phyloP scores from a whole-genome alignment of 2,113 vertebrate species.

The Nerophis ophidion region DNA sequence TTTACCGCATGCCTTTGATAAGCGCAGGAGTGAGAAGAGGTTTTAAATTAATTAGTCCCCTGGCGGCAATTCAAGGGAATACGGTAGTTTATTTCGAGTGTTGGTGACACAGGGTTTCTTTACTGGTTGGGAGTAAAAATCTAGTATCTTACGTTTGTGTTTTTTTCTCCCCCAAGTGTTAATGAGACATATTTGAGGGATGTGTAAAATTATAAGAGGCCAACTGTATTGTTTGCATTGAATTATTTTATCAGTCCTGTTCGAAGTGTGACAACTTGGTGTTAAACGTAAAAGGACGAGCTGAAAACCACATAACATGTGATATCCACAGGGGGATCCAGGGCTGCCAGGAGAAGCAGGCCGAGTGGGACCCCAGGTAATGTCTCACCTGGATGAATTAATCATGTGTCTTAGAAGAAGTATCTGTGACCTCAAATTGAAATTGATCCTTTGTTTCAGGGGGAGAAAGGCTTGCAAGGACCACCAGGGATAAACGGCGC shows the following conservation, averaged over 20 bases:
- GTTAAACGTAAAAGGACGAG: background rate
- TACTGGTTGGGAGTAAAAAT: background rate
- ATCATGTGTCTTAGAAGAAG: background rate
- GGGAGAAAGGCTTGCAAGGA: slow-evolving; percentile 42
- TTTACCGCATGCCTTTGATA: too few relatives aligned
- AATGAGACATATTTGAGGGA: too few relatives aligned
- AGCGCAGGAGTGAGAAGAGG: too few relatives aligned
- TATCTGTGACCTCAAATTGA: background rate
- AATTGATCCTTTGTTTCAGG: slow-evolving; percentile 18
- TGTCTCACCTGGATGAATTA: background rate
- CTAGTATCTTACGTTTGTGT: too few relatives aligned
- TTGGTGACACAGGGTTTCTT: background rate
- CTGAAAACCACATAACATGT: background rate
- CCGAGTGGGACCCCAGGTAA: slow-evolving; percentile 43
- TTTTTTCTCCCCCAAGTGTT: too few relatives aligned
- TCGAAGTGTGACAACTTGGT: background rate
- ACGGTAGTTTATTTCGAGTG: too few relatives aligned
- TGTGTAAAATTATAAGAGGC: too few relatives aligned
- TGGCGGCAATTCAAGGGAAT: too few relatives aligned
- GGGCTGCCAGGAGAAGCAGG: slow-evolving; percentile 42
- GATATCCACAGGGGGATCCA: slow-evolving; percentile 29
- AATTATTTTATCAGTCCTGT: too few relatives aligned
- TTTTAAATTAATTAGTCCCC: too few relatives aligned
- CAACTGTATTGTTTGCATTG: too few relatives aligned
- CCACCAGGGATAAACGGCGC: slow-evolving; percentile 36